Base-by-base conservation (phyloP, 1,140 invertebrate genomes). In the Maniola jurtina region DNA sequence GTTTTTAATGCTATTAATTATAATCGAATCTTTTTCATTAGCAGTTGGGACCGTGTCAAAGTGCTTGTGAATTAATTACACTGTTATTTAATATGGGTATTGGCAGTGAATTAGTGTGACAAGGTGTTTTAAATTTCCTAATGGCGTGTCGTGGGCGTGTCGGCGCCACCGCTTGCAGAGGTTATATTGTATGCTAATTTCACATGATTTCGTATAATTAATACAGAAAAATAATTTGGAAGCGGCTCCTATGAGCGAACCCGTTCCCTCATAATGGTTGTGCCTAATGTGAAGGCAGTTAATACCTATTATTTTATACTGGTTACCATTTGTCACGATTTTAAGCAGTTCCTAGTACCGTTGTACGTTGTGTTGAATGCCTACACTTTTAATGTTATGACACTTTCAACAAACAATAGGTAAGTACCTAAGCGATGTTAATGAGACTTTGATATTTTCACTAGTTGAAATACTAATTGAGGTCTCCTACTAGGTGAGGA, bases 101-200 rank as follows among this genome's bases (percentile, higher is more conserved):
- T 8, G n/a, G 40, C 45, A 42, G 38, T 50, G 38, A 47, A 59
- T 65, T 54, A 66, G 40, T 63, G 34, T 66, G 63, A 61, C 60
- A 74, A 64, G 16, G 48, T 69, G 13, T 54, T 45, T 64, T 36
- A 58, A 66, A 45, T 57, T 68, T 63, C 16, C 33, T 38, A 63
- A 50, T 56, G 62, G 47, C n/a, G 60, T 50, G 56, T 76, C 74
- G 84, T 84, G 64, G 80, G 84, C 61, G 83, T 73, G 61, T 64
- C 72, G 84, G 83, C 85, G 83, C 83, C 85, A 86, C 74, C 57
- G 71, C 73, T 75, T 66, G 64, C 68, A 75, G 70, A 68, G 63
- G 67, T 77, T 76, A 81, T 84, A 88, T 88, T 88, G 85, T 88
- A 88, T 88, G 85, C 78, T 78, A 86, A 88, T 88, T 75, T 75